Percentiles rank a stretch among this genome's conserved stretches.
phyloP scores from a whole-genome alignment of 2,797 vertebrate genomes.

The Lepidocolaptes lacrymiger region DNA sequence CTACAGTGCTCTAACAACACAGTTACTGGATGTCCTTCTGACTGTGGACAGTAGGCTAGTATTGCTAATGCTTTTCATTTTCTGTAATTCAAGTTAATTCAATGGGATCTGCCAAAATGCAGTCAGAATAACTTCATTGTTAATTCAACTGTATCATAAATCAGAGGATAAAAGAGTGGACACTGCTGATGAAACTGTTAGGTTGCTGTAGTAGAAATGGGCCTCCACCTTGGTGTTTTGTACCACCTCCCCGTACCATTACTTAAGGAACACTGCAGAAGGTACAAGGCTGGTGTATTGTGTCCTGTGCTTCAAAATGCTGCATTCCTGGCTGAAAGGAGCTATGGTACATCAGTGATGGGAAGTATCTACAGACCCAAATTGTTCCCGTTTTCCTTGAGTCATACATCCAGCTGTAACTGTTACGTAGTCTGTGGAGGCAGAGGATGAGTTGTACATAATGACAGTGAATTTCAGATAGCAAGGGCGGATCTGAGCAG shows the following conservation, averaged over 20 bases:
- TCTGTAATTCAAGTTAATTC: background rate
- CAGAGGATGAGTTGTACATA: background rate
- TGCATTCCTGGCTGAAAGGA: background rate
- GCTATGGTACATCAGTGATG: background rate
- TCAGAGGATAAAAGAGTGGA: background rate
- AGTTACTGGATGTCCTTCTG: background rate
- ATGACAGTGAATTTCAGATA: background rate
- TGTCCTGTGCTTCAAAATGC: background rate
- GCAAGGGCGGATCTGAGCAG: background rate
- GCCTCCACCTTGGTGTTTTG: background rate
- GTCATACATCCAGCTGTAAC: background rate
- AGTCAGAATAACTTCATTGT: background rate
- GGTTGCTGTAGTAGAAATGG: background rate
- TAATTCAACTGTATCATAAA: background rate
- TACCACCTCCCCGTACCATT: fast-evolving
- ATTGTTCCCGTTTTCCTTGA: background rate
- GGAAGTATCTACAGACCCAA: background rate
- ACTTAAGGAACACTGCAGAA: background rate
- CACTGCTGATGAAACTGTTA: background rate
- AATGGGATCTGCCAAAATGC: background rate
- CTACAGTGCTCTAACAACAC: background rate
- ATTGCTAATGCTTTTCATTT: background rate
- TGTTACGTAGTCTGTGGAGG: background rate
- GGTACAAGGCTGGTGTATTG: background rate
- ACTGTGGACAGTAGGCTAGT: background rate